phyloP scores from a whole-genome alignment of 2,113 vertebrate genomes.

The Gymnorhina tibicen region DNA sequence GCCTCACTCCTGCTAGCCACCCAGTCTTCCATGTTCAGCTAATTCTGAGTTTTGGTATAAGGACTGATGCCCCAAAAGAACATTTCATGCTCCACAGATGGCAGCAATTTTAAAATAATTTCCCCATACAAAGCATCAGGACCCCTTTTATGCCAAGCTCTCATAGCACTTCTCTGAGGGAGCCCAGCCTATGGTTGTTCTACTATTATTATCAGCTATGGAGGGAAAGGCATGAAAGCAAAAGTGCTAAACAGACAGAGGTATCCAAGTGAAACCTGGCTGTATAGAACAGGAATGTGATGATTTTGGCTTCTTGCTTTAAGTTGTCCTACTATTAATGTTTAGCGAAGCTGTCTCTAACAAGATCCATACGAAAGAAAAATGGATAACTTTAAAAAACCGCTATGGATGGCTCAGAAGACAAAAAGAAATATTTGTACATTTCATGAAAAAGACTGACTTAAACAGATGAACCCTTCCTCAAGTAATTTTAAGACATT shows the following conservation, averaged over 20 bases:
- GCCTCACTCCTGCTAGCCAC: background rate
- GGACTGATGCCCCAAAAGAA: background rate
- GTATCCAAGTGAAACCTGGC: background rate
- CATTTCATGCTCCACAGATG: background rate
- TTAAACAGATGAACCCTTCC: background rate
- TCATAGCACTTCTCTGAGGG: background rate
- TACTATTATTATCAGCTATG: background rate
- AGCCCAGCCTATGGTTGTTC: background rate
- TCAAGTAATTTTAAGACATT: background rate
- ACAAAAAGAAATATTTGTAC: background rate
- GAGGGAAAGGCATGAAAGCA: background rate
- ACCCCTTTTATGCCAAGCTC: background rate
- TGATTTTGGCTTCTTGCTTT: background rate
- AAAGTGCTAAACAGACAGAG: background rate
- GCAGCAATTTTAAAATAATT: background rate
- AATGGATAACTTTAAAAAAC: background rate
- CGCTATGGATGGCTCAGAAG: background rate
- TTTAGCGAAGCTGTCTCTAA: fast-evolving
- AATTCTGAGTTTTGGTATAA: background rate
- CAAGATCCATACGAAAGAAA: background rate
- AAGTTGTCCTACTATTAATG: background rate
- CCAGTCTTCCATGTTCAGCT: background rate
- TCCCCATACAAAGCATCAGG: background rate
- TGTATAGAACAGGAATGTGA: background rate
- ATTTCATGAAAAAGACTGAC: background rate